Conservation (phyloP, 2,113 vertebrate genomes). For the Gallinago media region DNA sequence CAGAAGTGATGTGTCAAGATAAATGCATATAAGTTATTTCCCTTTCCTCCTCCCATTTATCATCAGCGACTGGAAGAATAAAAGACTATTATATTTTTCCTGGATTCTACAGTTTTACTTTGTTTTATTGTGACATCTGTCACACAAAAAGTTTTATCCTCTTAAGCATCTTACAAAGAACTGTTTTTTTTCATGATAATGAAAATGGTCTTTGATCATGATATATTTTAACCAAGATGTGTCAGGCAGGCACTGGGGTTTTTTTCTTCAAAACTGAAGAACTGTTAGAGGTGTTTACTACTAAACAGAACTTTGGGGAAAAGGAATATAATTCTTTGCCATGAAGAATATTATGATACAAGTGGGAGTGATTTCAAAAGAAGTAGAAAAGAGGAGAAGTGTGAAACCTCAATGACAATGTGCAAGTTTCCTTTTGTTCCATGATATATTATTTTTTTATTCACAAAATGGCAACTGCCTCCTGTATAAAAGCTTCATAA, state of each 20-base stretch:
- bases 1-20: constrained; percentile 34
- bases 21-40: constrained; percentile 44
- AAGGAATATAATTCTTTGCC: background rate
- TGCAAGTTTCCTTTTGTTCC: background rate
- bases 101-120: constrained; percentile 17
- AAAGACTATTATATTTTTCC: background rate
- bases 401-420: constrained; percentile 2
- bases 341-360: background rate
- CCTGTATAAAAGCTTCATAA: background rate
- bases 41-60: background rate
- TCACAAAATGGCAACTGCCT: background rate
- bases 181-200: background rate
- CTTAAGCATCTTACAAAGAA: constrained; percentile 35
- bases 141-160: constrained; percentile 47
- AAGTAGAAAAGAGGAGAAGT: background rate
- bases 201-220: constrained; percentile 15
- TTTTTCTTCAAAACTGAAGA: background rate
- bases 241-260: background rate
- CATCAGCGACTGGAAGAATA: background rate
- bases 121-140: constrained; percentile 59
- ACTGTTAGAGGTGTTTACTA: constrained; percentile 22
- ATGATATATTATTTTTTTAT: background rate
- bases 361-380: constrained; percentile 18
- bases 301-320: background rate
- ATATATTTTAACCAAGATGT: background rate